These are phyloP conservation scores for Parazoanthus darwini DNA, from an alignment of 92 coral and sea anemone genomes.

Conservation along the genomic window DNA sequence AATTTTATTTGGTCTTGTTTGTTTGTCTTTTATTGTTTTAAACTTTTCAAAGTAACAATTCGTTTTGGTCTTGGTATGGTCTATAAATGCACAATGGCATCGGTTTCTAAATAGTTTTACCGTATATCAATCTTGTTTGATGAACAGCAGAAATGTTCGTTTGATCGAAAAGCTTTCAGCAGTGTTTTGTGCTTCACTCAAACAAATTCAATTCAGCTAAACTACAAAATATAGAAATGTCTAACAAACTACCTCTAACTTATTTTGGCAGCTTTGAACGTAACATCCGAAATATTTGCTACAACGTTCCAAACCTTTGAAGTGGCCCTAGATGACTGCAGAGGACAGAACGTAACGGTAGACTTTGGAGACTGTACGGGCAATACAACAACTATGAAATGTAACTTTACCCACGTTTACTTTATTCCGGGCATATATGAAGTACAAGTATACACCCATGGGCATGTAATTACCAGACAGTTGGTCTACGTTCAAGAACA, in stretches of 20 bases:
- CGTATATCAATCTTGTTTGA: too few relatives aligned
- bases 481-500: slow-evolving; percentile 48
- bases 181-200: too few relatives aligned
- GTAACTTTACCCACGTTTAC: slow-evolving; percentile 59
- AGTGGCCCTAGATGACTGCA: slow-evolving; percentile 22
- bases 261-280: slow-evolving; percentile 21
- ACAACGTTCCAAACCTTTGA: slow-evolving; percentile 14
- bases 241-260: not conserved
- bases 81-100: too few relatives aligned
- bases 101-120: too few relatives aligned
- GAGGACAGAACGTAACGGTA: slow-evolving; percentile 19
- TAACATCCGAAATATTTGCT: slow-evolving; percentile 1
- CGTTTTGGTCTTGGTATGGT: too few relatives aligned
- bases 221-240: too few relatives aligned
- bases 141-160: too few relatives aligned
- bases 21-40: too few relatives aligned
- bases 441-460: slow-evolving; percentile 31
- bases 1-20: too few relatives aligned
- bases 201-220: not conserved
- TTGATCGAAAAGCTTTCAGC: too few relatives aligned
- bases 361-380: slow-evolving; percentile 65
- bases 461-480: slow-evolving; percentile 25
- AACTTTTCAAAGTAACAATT: too few relatives aligned
- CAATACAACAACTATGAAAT: slow-evolving; percentile 22
- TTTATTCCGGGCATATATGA: slow-evolving; percentile 56